These are phyloP conservation scores for Emydura subglobosa DNA, from an alignment of 2,113 vertebrate genomes.

Conservation along the genomic window DNA sequence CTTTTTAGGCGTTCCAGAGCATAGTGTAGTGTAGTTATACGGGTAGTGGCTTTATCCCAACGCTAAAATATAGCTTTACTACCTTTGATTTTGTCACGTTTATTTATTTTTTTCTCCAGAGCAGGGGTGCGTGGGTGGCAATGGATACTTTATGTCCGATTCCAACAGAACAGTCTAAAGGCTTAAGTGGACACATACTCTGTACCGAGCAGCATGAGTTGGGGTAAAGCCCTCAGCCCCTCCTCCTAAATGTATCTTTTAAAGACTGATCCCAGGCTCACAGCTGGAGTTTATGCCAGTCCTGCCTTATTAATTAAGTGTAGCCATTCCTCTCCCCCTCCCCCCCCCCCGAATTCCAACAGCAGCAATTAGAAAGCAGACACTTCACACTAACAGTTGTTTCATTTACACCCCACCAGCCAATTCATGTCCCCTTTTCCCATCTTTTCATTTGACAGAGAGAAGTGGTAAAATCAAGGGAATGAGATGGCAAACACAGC, in stretches of 20 bases:
- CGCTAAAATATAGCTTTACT: constrained; percentile 40
- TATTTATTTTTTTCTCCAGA: background rate
- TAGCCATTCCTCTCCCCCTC: constrained; percentile 49
- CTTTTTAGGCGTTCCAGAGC: constrained; percentile 20
- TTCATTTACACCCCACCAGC: constrained; percentile 32
- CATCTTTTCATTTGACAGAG: background rate
- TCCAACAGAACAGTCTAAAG: constrained; percentile 52
- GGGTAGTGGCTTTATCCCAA: background rate
- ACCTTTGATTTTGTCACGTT: constrained; percentile 59
- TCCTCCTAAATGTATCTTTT: constrained; percentile 62
- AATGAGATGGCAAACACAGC: background rate
- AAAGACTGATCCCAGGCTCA: constrained; percentile 72
- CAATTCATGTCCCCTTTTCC: constrained; percentile 3
- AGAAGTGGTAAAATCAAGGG: constrained; percentile 28
- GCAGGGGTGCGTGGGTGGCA: constrained; percentile 16
- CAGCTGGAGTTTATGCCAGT: constrained; percentile 77
- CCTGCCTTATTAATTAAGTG: constrained; percentile 77
- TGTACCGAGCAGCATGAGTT: constrained; percentile 52
- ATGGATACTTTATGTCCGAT: constrained; percentile 42
- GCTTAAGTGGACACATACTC: constrained; percentile 57
- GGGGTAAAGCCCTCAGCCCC: constrained; percentile 54
- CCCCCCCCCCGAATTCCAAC: constrained; percentile 5
- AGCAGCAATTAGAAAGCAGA: constrained; percentile 75
- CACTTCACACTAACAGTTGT: constrained; percentile 72
- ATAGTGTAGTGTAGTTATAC: background rate